phyloP scores from a whole-genome alignment of 2,113 vertebrate genomes.

The Crotalus helleri region DNA sequence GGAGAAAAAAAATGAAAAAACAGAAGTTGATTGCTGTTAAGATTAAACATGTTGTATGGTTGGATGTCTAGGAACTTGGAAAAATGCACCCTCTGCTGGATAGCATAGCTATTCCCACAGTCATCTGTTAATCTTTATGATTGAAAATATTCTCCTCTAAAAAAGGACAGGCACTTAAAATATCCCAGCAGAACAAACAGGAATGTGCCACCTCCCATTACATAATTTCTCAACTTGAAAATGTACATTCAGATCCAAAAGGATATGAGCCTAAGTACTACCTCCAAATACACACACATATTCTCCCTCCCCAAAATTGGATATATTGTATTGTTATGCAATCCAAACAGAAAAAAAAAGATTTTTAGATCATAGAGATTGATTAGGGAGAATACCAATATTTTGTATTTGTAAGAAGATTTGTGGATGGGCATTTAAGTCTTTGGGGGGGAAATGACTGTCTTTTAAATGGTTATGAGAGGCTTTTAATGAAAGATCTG shows the following conservation, averaged over 20 bases:
- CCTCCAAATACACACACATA: neutral
- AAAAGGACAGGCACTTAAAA: neutral
- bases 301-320: neutral
- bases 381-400: neutral
- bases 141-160: neutral
- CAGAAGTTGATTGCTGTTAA: neutral
- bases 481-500: neutral
- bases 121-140: neutral
- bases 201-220: neutral
- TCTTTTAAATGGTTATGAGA: neutral
- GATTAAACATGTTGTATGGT: neutral
- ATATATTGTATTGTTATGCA: neutral
- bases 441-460: neutral
- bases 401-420: neutral
- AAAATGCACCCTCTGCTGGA: neutral
- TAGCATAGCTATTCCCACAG: neutral
- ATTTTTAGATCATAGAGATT: neutral
- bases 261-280: neutral
- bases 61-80: neutral
- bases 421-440: neutral
- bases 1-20: neutral
- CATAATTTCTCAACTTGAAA: neutral
- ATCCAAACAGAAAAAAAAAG: neutral
- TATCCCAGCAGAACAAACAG: neutral
- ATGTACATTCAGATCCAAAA: neutral